Evolutionary conservation across 2,888 invertebrate genomes (phyloP).

Genomic region (Drosophila anomelani): DNA sequence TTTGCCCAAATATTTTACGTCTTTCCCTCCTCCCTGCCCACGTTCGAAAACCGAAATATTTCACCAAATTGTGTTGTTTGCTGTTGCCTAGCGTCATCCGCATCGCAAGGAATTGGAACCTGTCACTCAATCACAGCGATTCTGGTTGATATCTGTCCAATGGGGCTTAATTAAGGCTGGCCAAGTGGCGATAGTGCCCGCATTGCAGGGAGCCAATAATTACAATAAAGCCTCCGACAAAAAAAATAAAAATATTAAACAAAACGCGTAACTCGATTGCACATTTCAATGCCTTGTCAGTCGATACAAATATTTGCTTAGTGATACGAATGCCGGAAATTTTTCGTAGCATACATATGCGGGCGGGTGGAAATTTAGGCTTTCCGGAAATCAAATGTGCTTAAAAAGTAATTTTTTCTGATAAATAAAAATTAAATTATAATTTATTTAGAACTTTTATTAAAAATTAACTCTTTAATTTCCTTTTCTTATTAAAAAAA

Average conservation of each 20-base stretch:
- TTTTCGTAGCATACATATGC: constrained; percentile 8
- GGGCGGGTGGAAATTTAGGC: not conserved
- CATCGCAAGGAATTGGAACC: constrained; percentile 8
- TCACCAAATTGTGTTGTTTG: constrained; percentile 20
- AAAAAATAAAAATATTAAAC: constrained; percentile 9
- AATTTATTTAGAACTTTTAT: not conserved
- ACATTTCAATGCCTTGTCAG: constrained; percentile 23
- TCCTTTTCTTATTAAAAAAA: too few relatives aligned
- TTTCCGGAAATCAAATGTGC: constrained; percentile 24
- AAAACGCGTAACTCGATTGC: constrained; percentile 20
- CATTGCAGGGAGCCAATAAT: constrained; percentile 42
- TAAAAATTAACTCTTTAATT: too few relatives aligned
- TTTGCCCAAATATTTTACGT: constrained; percentile 38
- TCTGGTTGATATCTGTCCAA: constrained; percentile 61
- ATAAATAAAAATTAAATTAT: not conserved
- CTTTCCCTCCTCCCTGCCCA: constrained; percentile 6
- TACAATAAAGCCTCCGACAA: constrained; percentile 36
- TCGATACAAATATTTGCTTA: constrained; percentile 69
- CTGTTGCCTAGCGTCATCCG: constrained; percentile 4
- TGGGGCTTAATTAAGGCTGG: constrained; percentile 62
- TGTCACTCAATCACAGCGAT: constrained; percentile 20
- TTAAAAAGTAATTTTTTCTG: not conserved
- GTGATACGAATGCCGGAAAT: constrained; percentile 43
- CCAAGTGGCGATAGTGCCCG: constrained; percentile 47
- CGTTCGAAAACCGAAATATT: constrained; percentile 23